Conservation (phyloP, 1,140 invertebrate genomes). For the Olivierus martensii region DNA sequence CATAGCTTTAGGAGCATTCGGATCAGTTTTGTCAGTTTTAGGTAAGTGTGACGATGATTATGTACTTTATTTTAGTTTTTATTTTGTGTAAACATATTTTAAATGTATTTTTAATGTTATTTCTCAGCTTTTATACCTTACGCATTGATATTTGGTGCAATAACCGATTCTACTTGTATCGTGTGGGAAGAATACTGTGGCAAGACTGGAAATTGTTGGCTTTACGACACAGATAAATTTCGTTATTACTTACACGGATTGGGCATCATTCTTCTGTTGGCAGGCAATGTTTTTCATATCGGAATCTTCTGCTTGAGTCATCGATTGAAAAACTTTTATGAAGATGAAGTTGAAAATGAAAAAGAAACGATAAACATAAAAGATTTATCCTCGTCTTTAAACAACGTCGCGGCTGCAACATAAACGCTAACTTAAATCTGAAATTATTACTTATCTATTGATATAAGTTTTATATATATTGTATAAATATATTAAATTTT, state of each 20-base stretch:
- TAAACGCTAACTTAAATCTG: too few species aligned
- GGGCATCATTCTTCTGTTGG: not conserved
- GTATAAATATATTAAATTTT: too few species aligned
- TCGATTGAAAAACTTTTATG: not conserved
- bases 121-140: slow-evolving; percentile 20
- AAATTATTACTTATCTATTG: too few species aligned
- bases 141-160: slow-evolving; percentile 21
- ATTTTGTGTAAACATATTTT: too few species aligned
- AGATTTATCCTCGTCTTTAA: not conserved
- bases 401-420: too few species aligned
- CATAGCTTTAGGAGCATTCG: slow-evolving; percentile 17
- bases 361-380: not conserved
- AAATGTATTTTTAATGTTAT: too few species aligned
- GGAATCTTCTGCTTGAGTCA: not conserved
- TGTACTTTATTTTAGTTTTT: too few species aligned
- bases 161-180: slow-evolving; percentile 22
- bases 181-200: slow-evolving; percentile 24
- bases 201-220: slow-evolving; percentile 24
- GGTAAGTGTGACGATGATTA: slow-evolving; percentile 3
- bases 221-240: slow-evolving; percentile 25
- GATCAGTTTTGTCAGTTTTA: slow-evolving; percentile 15
- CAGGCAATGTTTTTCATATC: not conserved
- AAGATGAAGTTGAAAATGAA: not conserved
- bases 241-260: slow-evolving; percentile 2
- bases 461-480: too few species aligned